These are phyloP conservation scores for Melanotaenia nigrans DNA, from an alignment of 2,797 vertebrate species.

Conservation along the genomic window DNA sequence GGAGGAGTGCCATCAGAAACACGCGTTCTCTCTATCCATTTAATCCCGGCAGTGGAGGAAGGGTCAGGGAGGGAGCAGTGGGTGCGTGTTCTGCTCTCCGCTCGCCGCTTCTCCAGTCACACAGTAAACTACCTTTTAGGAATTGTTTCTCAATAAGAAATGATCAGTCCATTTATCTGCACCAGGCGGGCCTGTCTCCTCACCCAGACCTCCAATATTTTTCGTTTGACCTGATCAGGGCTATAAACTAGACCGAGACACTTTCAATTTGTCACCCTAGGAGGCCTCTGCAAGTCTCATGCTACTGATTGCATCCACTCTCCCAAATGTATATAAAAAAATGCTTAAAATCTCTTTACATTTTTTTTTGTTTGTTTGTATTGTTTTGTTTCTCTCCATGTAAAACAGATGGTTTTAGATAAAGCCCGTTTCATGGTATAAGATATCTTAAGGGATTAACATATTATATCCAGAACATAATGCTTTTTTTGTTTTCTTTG, in stretches of 20 bases:
- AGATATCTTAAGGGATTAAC: conserved; percentile 23
- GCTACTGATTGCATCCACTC: conserved; percentile 80
- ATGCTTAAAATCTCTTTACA: conserved; percentile 66
- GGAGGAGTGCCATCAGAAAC: conserved; percentile 96
- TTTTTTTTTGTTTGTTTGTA: background rate
- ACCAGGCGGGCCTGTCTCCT: conserved; percentile 92
- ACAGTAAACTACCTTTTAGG: conserved; percentile 98
- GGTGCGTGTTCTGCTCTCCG: conserved; percentile 87
- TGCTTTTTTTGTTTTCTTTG: background rate
- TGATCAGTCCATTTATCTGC: conserved; percentile 99
- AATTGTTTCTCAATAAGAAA: conserved; percentile 99
- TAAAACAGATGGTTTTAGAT: conserved; percentile 48
- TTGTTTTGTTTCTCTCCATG: conserved; percentile 43
- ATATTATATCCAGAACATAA: background rate
- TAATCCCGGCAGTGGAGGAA: conserved; percentile 89
- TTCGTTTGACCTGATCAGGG: conserved; percentile 95
- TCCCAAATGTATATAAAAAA: conserved; percentile 67
- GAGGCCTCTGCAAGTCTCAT: conserved; percentile 75
- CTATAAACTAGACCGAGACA: conserved; percentile 93
- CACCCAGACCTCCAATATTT: conserved; percentile 94
- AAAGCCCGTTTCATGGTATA: conserved; percentile 8
- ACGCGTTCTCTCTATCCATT: conserved; percentile 89
- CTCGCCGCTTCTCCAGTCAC: conserved; percentile 89
- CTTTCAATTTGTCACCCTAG: conserved; percentile 93
- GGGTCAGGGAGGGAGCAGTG: conserved; percentile 93